phyloP scores from a whole-genome alignment of 2,797 vertebrate species.

The Chanos chanos region DNA sequence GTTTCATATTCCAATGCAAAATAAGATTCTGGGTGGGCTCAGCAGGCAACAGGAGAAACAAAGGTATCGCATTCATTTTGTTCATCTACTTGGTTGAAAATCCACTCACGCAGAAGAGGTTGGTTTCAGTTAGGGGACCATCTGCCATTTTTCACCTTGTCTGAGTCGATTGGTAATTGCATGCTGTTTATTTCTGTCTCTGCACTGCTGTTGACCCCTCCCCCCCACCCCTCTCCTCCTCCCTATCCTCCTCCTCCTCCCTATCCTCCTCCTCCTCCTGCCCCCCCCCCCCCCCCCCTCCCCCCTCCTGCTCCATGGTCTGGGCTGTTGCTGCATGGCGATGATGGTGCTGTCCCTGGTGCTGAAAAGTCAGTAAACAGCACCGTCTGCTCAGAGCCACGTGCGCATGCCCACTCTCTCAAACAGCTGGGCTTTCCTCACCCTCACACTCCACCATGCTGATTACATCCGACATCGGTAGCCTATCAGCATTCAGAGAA shows the following conservation, averaged over 20 bases:
- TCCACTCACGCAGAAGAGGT: conserved; percentile 42
- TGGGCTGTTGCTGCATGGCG: conserved; percentile 3
- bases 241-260: neutral
- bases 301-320: conserved; percentile 1
- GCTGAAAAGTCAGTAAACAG: conserved; percentile 2
- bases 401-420: neutral
- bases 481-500: neutral
- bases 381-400: conserved; percentile 8
- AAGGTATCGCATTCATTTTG: conserved; percentile 32
- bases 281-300: conserved; percentile 5
- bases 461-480: conserved; percentile 31
- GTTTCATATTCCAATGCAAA: conserved; percentile 18
- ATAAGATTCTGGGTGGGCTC: conserved; percentile 19
- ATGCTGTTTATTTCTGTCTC: conserved; percentile 38
- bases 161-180: conserved; percentile 49
- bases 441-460: conserved; percentile 9
- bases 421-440: conserved; percentile 48
- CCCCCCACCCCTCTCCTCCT: neutral
- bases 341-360: conserved; percentile 21
- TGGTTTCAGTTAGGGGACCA: conserved; percentile 45
- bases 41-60: conserved; percentile 22
- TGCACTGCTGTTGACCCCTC: conserved; percentile 15
- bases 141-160: conserved; percentile 51
- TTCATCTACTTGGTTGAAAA: conserved; percentile 35
- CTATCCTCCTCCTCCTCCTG: conserved; percentile 1